These are phyloP conservation scores for Brachionichthys hirsutus DNA, from an alignment of 2,113 vertebrate genomes.

Conservation along the genomic window DNA sequence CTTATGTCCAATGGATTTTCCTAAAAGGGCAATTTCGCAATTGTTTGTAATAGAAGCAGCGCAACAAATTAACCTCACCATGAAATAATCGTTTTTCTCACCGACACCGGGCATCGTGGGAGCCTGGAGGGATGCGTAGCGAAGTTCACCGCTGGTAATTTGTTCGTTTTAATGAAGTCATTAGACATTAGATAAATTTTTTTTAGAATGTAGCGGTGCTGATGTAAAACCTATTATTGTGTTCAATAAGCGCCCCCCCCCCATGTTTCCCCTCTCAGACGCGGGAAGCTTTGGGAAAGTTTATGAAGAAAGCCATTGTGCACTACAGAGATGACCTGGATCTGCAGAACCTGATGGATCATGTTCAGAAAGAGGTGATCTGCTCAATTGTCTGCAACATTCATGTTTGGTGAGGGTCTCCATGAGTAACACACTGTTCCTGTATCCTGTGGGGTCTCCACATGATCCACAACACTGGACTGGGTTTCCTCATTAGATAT, in stretches of 20 bases:
- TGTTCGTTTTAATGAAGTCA: slow-evolving; percentile 4
- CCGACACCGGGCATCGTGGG: background rate
- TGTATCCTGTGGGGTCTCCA: slow-evolving; percentile 34
- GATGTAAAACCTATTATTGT: background rate
- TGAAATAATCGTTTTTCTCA: background rate
- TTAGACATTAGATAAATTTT: slow-evolving; percentile 3
- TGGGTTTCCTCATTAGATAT: slow-evolving; percentile 37
- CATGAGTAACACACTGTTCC: slow-evolving; percentile 29
- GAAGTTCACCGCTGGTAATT: background rate
- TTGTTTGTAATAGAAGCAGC: slow-evolving; percentile 1
- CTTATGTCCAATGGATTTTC: no score
- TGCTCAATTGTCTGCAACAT: slow-evolving; percentile 17
- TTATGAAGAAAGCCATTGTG: slow-evolving; percentile 79
- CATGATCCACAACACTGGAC: slow-evolving; percentile 29
- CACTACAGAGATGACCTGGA: slow-evolving; percentile 81
- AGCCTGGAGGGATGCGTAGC: background rate
- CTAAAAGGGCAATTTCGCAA: background rate
- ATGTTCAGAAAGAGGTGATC: slow-evolving; percentile 80
- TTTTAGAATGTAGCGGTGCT: background rate
- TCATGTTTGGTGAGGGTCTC: slow-evolving; percentile 28
- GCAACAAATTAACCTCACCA: slow-evolving; percentile 16
- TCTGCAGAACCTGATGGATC: slow-evolving; percentile 82
- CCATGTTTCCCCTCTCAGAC: slow-evolving; percentile 51
- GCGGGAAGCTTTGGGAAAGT: slow-evolving; percentile 70
- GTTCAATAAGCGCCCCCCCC: background rate